Conservation (phyloP, 2,888 invertebrate species). For the Tenthredo amoena region DNA sequence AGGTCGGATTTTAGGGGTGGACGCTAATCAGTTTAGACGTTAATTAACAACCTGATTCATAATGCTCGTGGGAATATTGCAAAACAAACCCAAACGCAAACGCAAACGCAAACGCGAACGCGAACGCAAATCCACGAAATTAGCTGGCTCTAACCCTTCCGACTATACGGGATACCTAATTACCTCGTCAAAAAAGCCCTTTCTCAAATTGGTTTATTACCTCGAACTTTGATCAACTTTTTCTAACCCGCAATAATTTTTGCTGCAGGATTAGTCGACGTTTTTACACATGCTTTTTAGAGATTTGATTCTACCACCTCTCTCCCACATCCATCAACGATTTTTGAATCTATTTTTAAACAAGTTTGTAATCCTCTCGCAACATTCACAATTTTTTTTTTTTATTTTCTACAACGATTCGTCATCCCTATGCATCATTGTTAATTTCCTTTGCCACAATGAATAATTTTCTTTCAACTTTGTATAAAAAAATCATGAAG, state of each 20-base stretch:
- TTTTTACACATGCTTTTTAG: neutral
- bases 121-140: neutral
- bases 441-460: neutral
- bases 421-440: neutral
- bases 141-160: neutral
- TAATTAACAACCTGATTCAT: slow-evolving; percentile 35
- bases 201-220: slow-evolving; percentile 18
- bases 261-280: neutral
- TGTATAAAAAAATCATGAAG: neutral
- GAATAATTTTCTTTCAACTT: neutral
- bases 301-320: neutral
- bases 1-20: neutral
- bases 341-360: neutral
- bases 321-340: neutral
- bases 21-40: slow-evolving; percentile 29
- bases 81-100: slow-evolving; percentile 19
- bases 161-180: neutral
- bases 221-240: neutral
- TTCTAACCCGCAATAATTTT: neutral
- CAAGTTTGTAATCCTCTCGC: neutral
- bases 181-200: slow-evolving; percentile 24
- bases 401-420: neutral
- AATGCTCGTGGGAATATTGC: neutral
- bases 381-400: neutral
- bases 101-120: neutral